Evolutionary conservation across 2,113 vertebrate genomes (phyloP), one percentile per base, ranked within the genome.

Genomic region (Puffinus mauretanicus): DNA sequence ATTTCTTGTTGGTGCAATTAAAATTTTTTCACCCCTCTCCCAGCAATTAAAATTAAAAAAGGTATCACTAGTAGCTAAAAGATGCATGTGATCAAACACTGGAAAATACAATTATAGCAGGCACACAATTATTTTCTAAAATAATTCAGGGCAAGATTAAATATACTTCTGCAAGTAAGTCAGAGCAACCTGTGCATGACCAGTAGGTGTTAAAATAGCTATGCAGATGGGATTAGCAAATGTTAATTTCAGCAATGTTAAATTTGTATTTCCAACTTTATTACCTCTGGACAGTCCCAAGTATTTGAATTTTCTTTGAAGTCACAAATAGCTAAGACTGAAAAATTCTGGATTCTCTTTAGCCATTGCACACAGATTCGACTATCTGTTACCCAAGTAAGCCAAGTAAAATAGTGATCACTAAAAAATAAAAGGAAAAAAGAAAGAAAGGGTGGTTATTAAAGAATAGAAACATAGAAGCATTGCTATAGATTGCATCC

Each of bases 281-380:
- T 70, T 98, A 99, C 99, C 99, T 98, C 98, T 86, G 96, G 98
- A 94, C 98, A 99, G 60, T 94, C 97, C 99, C 99, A 99, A 70
- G 40, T 94, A 84, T 97, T 97, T 92, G 98, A 98, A 25, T 98
- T 95, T 86, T 97, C 95, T 38, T 71, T 97, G 93, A 98, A 99
- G 95, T 99, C 99, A 96, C 99, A 99, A 81, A 99, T 98, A 95
- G 99, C 99, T 73, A 99, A 98, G 16, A 99, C 95, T 14, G 99
- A 98, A 92, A 98, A 98, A 97, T 99, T 99, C 97, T 99, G 99
- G 91, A 98, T 98, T 94, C 99, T 98, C 57, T 98, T 98, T 76
- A 99, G 95, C 99, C 99, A 99, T 86, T 99, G 99, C 89, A 99
- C 98, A 78, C 99, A 98, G 71, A 99, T 40, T 62, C 99, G 98